Conservation (phyloP, 2,888 invertebrate genomes). For the Ophion ventricosus region DNA sequence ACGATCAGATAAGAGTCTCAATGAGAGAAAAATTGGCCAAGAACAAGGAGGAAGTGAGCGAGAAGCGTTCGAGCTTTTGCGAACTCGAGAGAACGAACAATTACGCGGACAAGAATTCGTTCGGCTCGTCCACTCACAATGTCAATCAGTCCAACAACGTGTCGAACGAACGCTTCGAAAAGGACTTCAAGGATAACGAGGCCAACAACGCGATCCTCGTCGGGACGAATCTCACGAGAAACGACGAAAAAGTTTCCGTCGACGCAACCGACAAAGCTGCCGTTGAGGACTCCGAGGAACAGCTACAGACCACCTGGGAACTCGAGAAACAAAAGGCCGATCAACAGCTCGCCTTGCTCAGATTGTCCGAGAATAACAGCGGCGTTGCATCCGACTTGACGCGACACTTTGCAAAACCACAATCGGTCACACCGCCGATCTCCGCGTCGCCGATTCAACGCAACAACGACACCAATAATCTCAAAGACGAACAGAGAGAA, state of each 20-base stretch:
- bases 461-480: constrained; percentile 23
- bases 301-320: constrained; percentile 79
- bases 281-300: constrained; percentile 63
- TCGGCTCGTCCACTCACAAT: constrained; percentile 41
- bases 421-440: constrained; percentile 57
- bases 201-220: constrained; percentile 43
- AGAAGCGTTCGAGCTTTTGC: constrained; percentile 76
- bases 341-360: constrained; percentile 77
- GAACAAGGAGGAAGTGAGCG: constrained; percentile 77
- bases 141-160: constrained; percentile 67
- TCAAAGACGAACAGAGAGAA: constrained; percentile 58
- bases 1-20: constrained; percentile 79
- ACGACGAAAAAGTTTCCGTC: constrained; percentile 56
- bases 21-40: constrained; percentile 77
- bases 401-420: constrained; percentile 66
- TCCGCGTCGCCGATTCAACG: constrained; percentile 65
- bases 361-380: constrained; percentile 72
- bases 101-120: constrained; percentile 57
- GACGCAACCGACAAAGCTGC: constrained; percentile 61
- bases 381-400: constrained; percentile 58
- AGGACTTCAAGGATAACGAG: constrained; percentile 67
- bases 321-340: constrained; percentile 81
- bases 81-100: constrained; percentile 73
- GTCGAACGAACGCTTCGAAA: constrained; percentile 63
- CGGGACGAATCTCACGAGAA: constrained; percentile 61